Base-by-base conservation (phyloP, 1,140 invertebrate species). In the Apis laboriosa region DNA sequence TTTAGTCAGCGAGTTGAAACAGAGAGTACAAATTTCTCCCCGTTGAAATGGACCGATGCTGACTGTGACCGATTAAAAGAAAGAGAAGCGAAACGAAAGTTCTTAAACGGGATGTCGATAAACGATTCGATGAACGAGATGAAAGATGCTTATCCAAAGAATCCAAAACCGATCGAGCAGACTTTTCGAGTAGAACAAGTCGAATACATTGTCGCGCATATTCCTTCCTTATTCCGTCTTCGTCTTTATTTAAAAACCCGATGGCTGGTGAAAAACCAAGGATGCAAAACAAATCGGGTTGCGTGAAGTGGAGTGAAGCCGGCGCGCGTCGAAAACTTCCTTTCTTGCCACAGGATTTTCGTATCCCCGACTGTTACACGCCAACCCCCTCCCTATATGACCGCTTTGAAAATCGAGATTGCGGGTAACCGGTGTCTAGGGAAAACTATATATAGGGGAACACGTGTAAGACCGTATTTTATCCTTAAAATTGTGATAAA, bases 381-480 rank as follows among this genome's bases (percentile, higher is more conserved):
- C 9, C 34, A 2, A 13, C 8, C n/a, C 7, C 11, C 13, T 19
- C 21, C 21, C 28, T 34, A n/a, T 12, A 58, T 19, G 28, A 15
- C 17, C 55, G 34, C 21, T 78, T 28, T 19, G 53, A 49, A 11
- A 43, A 61, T 60, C n/a, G 67, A 53, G 56, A 71, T 71, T 79
- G 67, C n/a, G 56, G 43, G 24, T 53, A 79, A 79, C 56, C 43
- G n/a, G 67, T 34, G 55, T 79, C 67, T 51, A 28, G 77, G 77
- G 66, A 49, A 11, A 15, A 34, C 34, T 56, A 34, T 28, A 78
- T 28, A 78, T 43, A 43, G 28, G 28, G 28, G 28, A 34, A 34
- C 28, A 34, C 28, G 28, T 34, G 28, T 34, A n/a, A n/a, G 1
- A 34, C 2, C 28, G 28, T 34, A 34, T 34, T 1, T 68, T 13